Evolutionary conservation across 23 tunicate species (phyloP), one percentile per base, ranked within the genome.

Genomic region (Phallusia fumigata): DNA sequence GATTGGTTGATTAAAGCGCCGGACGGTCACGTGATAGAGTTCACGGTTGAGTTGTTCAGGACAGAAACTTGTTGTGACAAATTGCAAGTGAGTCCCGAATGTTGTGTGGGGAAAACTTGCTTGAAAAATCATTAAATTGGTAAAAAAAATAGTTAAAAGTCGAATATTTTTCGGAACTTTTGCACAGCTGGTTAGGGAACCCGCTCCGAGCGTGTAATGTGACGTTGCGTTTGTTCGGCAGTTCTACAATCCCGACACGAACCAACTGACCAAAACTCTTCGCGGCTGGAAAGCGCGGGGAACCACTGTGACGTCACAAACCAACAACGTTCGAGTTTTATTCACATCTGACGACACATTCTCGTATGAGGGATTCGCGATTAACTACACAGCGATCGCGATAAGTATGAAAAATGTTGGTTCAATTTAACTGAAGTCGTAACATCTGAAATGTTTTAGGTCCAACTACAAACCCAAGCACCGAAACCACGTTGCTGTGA

Each of bases 1-100:
- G 44, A 35, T 22, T 91, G 96, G 96, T 44, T 33, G 30, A 83
- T 91, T 45, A 18, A 40, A 49, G 86, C 90, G 16, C 82, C 88
- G 31, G 79, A 26, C 0, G 86, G 86, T 22, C 82, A 91, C 21
- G 78, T 28, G 52, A 84, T 91, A 16, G 84, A 82, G 53, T 53
- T 91, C 79, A 79, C 82, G 0, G 76, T 91, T 32, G 73, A 78
- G 64, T 76, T 45, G n/a, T 26, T 80, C 30, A 34, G 19, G 19
- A 86, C 80, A 0, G 90, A 86, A 80, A 11, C 33, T 12, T 80
- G 90, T 51, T 86, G 84, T 31, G 90, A 86, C 52, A 6, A 12
- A 10, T 30, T 86, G 1, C 30, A 31, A 58, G 90, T 80, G 40
- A 36, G 79, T 65, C 13, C 47, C 47, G 10, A 10, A 10, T 5